Evolutionary conservation across 1,140 invertebrate genomes (phyloP).

Genomic region (Dysdera silvatica): DNA sequence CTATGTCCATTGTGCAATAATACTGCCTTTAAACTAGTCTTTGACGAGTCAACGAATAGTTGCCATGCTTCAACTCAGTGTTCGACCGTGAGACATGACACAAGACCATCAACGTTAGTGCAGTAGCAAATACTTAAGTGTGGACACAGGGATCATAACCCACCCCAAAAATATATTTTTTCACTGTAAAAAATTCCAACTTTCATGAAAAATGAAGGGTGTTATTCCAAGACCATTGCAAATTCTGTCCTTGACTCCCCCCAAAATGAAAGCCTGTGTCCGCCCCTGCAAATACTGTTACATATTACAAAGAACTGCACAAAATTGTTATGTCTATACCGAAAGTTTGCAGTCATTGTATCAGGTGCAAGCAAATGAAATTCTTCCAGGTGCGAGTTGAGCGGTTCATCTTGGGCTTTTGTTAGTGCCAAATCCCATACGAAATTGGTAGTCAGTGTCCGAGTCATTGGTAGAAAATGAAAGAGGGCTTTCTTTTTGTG

Average conservation of each 20-base stretch:
- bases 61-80: neutral
- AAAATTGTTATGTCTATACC: neutral
- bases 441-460: neutral
- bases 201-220: no score
- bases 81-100: neutral
- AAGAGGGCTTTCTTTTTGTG: neutral
- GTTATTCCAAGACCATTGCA: no score
- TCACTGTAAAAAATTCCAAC: no score
- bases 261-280: no score
- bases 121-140: neutral
- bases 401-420: neutral
- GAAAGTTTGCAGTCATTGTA: neutral
- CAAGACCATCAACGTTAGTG: neutral
- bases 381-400: neutral
- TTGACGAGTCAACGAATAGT: neutral
- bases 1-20: neutral
- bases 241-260: no score
- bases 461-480: neutral
- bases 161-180: no score
- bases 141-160: no score
- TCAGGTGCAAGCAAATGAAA: neutral
- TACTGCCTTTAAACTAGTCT: neutral
- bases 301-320: neutral
- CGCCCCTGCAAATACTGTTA: no score
- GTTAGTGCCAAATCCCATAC: neutral